Percentiles rank a stretch among this genome's conserved stretches.
phyloP scores from a whole-genome alignment of 2,888 invertebrate genomes.

The Keiferia lycopersicella region DNA sequence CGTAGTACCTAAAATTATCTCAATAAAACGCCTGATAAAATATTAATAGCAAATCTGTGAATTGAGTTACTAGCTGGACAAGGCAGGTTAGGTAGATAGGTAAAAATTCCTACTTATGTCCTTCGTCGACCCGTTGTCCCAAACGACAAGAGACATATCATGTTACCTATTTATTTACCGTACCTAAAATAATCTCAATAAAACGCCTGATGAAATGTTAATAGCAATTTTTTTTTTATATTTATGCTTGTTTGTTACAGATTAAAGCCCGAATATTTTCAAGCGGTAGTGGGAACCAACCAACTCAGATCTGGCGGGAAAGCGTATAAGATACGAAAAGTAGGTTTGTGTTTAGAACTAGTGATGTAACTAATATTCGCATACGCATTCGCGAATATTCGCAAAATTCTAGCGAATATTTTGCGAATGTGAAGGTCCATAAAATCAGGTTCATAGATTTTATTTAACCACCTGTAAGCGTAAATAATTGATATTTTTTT shows the following conservation, averaged over 20 bases:
- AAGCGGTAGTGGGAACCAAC: conserved; percentile 79
- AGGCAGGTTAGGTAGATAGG: no score
- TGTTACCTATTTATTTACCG: no score
- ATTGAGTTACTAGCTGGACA: neutral
- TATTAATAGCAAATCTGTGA: neutral
- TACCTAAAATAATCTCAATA: neutral
- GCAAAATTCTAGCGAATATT: no score
- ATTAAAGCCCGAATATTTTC: conserved; percentile 56
- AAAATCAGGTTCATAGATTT: no score
- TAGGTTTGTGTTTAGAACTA: neutral
- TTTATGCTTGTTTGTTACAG: conserved; percentile 43
- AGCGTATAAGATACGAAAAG: conserved; percentile 58
- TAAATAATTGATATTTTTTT: no score
- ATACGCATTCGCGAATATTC: no score
- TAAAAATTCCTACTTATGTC: conserved; percentile 39
- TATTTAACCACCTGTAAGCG: no score
- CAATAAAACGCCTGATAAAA: neutral
- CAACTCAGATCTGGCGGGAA: conserved; percentile 67
- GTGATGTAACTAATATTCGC: no score
- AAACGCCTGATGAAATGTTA: neutral
- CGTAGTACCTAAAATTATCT: neutral
- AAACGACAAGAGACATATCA: no score
- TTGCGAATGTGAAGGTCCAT: no score
- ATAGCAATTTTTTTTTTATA: neutral
- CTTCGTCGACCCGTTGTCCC: no score